Base-by-base conservation (phyloP, 2,113 vertebrate genomes). In the Chiloscyllium plagiosum region DNA sequence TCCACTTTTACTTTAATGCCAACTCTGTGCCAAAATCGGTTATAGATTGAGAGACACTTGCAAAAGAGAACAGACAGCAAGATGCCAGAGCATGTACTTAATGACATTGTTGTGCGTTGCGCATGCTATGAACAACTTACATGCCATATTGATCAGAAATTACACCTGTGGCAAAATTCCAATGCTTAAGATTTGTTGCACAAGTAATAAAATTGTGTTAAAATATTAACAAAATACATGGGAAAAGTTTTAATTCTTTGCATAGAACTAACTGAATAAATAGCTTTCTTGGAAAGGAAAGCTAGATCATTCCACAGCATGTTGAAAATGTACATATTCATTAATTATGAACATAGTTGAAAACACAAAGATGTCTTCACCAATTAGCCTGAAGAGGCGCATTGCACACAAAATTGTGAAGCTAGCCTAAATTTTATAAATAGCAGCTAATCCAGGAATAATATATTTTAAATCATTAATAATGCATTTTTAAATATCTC, bases 401-500 rank as follows among this genome's bases (percentile, higher is more conserved):
- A 56, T 6, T 15, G 33, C 90, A 68, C 47, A 68, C n/a, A 94
- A 94, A 90, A 94, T 68, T 5, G n/a, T 94, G 33, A 94, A 94
- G 66, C 47, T 56, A 66, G 47, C 61, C 33, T 93, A 65, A 66
- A 24, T 33, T 61, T 93, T 33, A 33, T 66, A 65, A 94, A 37
- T 37, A 94, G 65, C 65, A 68, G 22, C 33, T 68, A 7, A 68
- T 94, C 33, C 33, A 94, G 12, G 13, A 37, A 94, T 42, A 15
- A 65, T 42, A 37, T 66, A 93, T 29, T 26, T 87, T 87, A 87
- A 52, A 87, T 29, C 85, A 52, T 52, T 87, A 61, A 29, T 29
- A 97, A 98, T 97, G 97, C 97, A 97, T 98, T 99, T 99, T 99
- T 98, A 99, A 99, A 98, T 97, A 98, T 98, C 97, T 97, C 98